Conservation (phyloP, 1,140 invertebrate genomes). For the Sinonovacula constricta region DNA sequence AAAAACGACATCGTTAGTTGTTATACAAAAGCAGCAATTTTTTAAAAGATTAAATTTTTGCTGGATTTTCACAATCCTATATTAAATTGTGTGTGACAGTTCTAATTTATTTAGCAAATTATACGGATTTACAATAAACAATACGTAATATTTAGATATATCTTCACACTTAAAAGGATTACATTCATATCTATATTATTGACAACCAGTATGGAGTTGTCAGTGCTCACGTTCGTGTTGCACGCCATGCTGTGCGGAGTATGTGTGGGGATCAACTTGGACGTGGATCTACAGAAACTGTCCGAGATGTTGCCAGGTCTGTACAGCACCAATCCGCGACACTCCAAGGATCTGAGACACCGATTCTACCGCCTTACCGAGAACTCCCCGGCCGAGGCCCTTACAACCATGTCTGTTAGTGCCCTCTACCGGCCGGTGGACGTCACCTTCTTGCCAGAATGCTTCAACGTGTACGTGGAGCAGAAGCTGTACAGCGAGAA, state of each 20-base stretch:
- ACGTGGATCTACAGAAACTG: constrained; percentile 25
- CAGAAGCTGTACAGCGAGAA: constrained; percentile 26
- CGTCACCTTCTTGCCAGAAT: constrained; percentile 38
- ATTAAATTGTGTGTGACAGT: no score
- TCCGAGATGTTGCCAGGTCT: constrained; percentile 43
- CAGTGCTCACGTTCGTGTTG: no score
- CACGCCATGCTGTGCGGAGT: neutral
- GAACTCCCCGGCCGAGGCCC: constrained; percentile 21
- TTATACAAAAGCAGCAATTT: no score
- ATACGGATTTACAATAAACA: no score
- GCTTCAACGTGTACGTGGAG: constrained; percentile 47
- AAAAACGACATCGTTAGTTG: no score
- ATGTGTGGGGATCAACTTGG: constrained; percentile 24
- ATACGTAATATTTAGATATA: no score
- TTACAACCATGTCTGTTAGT: constrained; percentile 34
- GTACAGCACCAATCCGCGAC: constrained; percentile 45
- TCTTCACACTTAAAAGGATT: no score
- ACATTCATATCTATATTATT: no score
- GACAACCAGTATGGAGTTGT: no score
- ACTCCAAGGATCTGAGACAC: constrained; percentile 17
- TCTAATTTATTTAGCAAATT: no score
- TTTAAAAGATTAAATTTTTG: no score
- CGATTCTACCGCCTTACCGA: constrained; percentile 4
- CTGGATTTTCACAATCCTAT: no score
- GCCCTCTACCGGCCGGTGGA: constrained; percentile 46